Base-by-base conservation (phyloP, 1,140 invertebrate genomes). In the Papilio helenus region DNA sequence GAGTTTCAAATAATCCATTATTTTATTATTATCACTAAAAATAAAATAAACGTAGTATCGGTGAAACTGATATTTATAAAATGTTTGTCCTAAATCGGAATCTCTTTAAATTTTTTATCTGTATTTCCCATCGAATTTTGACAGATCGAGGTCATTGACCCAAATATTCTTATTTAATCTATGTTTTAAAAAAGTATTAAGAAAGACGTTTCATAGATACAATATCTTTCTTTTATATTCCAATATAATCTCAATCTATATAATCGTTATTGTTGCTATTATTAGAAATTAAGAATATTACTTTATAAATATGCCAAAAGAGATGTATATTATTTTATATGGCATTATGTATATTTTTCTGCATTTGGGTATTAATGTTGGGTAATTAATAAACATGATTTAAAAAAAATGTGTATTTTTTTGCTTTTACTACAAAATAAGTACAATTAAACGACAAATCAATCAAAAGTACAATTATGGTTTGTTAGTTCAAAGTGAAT, bases 311-410 rank as follows among this genome's bases (percentile, higher is more conserved):
- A 49, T 42, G 42, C 23, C 23, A 49, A 51, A 51, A 74, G 10
- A 14, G 14, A 8, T 74, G n/a, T 74, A 74, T 10, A 16, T 16
- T 14, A 74, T 74, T 74, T 74, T 74, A 74, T 74, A 51, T 68
- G 61, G 20, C 10, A 14, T 46, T 73, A 20, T 10, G 12, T 51
- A 74, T 46, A 44, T 23, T 23, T 46, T 73, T 51, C 44, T 74
- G 44, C 1, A 74, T 51, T 74, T 74, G 44, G 12, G 39, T 5
- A 4, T 39, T 39, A 4, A 8, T 39, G 34, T n/a, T n/a, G 34
- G 34, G 34, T 39, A 8, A 39, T 39, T 74, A 74, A 46, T 74
- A 74, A 74, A 74, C 2, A 46, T 26, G 51, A 73, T 26, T 12
- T 26, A 44, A 44, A 72, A 20, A n/a, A 23, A 9, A 7, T 49